These are phyloP conservation scores for Gallinago undulata DNA, from an alignment of 2,113 vertebrate species.

Conservation along the genomic window DNA sequence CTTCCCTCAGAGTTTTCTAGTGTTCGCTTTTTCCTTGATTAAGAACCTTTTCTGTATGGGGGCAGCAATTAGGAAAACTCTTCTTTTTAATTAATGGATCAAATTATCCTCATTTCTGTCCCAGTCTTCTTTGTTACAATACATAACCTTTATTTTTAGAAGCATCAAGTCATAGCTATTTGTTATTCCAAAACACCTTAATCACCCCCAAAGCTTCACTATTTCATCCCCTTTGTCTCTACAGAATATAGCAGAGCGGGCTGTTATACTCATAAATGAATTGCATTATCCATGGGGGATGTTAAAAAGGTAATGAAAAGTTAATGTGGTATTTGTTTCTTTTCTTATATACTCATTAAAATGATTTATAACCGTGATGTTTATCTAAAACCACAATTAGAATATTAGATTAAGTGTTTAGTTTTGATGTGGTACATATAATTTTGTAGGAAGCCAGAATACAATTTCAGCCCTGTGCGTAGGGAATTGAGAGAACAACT, in stretches of 20 bases:
- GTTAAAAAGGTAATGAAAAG: conserved; percentile 48
- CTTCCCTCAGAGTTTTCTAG: not conserved
- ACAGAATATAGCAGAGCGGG: not conserved
- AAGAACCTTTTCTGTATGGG: not conserved
- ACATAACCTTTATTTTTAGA: conserved; percentile 34
- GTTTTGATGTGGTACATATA: conserved; percentile 7
- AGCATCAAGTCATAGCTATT: not conserved
- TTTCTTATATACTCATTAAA: conserved; percentile 33
- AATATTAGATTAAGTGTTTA: conserved; percentile 49
- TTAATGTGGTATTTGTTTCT: conserved; percentile 38
- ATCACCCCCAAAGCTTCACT: not conserved
- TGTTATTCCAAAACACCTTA: not conserved
- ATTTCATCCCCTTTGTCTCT: not conserved
- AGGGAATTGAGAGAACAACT: conserved; percentile 33
- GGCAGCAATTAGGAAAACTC: not conserved
- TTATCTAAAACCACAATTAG: conserved; percentile 45
- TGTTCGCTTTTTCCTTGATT: not conserved
- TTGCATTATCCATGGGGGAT: not conserved
- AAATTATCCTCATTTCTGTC: not conserved
- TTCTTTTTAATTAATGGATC: conserved; percentile 4
- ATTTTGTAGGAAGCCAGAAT: conserved; percentile 7
- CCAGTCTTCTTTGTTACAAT: not conserved
- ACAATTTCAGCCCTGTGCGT: not conserved
- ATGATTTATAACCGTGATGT: not conserved
- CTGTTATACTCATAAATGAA: not conserved